Percentiles rank a stretch among this genome's conserved stretches.
Conservation (phyloP, 2,113 vertebrate genomes). For the Fulmarus glacialis region DNA sequence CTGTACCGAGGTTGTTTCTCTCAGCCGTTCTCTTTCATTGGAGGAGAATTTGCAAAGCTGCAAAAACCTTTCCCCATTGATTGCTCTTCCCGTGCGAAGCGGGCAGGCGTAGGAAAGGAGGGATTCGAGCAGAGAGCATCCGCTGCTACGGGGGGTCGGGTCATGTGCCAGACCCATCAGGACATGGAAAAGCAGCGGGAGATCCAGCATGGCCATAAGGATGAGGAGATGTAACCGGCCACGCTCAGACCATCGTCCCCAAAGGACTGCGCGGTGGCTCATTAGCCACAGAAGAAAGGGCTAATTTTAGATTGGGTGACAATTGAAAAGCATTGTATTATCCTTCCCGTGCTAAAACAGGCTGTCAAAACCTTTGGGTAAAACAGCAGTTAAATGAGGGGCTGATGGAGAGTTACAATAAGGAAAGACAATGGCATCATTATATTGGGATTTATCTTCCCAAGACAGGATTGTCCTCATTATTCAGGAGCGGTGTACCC, state of each 20-base stretch:
- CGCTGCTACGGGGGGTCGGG: rapidly evolving
- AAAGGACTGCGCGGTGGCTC: neutral
- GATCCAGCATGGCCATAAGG: neutral
- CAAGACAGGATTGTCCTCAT: conserved; percentile 47
- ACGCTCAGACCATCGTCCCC: neutral
- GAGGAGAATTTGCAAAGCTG: neutral
- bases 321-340: conserved; percentile 60
- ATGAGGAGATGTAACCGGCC: neutral
- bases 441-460: conserved; percentile 67
- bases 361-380: conserved; percentile 60
- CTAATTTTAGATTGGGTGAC: conserved; percentile 50
- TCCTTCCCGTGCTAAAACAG: conserved; percentile 31
- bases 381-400: conserved; percentile 58
- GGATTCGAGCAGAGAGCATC: neutral
- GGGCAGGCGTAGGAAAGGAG: neutral
- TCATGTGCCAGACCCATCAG: neutral
- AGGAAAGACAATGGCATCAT: conserved; percentile 66
- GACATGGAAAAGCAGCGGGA: neutral
- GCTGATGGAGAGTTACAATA: conserved; percentile 31
- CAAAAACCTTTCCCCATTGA: neutral
- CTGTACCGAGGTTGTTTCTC: neutral
- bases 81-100: rapidly evolving
- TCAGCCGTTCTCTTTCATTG: neutral
- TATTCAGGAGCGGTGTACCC: conserved; percentile 50
- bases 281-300: conserved; percentile 6